Evolutionary conservation across 2,797 vertebrate species (phyloP).

Genomic region (Octomys mimax): DNA sequence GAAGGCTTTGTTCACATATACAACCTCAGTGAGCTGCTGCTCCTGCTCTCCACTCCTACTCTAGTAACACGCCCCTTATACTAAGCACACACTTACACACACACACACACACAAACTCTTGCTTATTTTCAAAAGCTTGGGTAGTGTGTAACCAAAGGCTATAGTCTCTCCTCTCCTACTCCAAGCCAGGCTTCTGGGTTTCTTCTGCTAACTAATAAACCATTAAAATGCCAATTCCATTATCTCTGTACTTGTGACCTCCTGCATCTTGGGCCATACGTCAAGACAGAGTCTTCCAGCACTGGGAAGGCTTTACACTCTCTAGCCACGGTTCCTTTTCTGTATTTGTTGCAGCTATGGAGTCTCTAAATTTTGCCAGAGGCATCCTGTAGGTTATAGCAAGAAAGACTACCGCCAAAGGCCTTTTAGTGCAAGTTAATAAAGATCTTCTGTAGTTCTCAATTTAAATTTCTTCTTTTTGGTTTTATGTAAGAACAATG

Average conservation of each 20-base stretch:
- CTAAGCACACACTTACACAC: background rate
- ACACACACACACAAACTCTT: background rate
- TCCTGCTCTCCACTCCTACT: background rate
- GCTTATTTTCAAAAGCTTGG: slow-evolving; percentile 34
- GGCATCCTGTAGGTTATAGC: background rate
- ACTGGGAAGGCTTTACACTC: slow-evolving; percentile 22
- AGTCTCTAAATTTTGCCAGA: slow-evolving; percentile 20
- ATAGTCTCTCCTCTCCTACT: background rate
- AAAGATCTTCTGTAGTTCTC: slow-evolving; percentile 26
- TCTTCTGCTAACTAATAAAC: slow-evolving; percentile 44
- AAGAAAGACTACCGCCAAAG: slow-evolving; percentile 44
- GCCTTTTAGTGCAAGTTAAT: slow-evolving; percentile 27
- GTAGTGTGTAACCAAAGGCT: background rate
- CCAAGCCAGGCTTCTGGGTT: background rate
- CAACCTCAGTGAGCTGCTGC: background rate
- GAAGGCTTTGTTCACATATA: background rate
- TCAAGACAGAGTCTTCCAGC: slow-evolving; percentile 54
- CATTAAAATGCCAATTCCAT: background rate
- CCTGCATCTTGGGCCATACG: slow-evolving; percentile 4
- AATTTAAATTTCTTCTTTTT: slow-evolving; percentile 45
- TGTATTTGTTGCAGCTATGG: slow-evolving; percentile 29
- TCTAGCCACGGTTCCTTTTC: slow-evolving; percentile 11
- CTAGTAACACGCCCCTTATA: background rate
- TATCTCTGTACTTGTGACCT: slow-evolving; percentile 39
- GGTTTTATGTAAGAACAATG: slow-evolving; percentile 35